Conservation (phyloP, 2,888 invertebrate genomes). For the Boloria selene region DNA sequence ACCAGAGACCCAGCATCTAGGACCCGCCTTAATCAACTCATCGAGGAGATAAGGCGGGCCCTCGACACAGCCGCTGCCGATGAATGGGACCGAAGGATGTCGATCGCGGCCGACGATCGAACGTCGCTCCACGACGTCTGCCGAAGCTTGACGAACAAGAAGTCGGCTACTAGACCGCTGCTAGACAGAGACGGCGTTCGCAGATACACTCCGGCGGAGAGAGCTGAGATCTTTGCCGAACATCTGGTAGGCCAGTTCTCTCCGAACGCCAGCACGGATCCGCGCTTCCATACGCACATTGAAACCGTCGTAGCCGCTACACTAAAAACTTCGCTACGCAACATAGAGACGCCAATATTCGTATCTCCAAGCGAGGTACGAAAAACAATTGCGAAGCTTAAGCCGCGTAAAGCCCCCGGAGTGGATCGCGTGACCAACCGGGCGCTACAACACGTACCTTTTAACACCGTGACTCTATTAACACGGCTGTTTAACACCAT, state of each 20-base stretch:
- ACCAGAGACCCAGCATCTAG: not conserved
- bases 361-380: not conserved
- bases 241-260: not conserved
- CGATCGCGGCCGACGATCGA: not conserved
- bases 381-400: not conserved
- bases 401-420: not conserved
- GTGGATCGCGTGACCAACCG: not conserved
- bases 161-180: not conserved
- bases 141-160: not conserved
- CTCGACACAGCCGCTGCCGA: not conserved
- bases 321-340: not conserved
- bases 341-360: not conserved
- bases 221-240: not conserved
- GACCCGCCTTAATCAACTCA: not conserved
- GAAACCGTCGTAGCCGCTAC: not conserved
- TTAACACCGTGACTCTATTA: too few relatives aligned
- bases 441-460: not conserved
- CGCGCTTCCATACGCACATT: not conserved
- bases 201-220: not conserved
- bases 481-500: not conserved
- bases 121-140: not conserved
- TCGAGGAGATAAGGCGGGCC: not conserved
- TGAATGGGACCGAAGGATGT: not conserved
- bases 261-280: not conserved
- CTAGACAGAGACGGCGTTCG: not conserved